Conservation (phyloP, 2,113 vertebrate genomes). For the Centropristis striata region DNA sequence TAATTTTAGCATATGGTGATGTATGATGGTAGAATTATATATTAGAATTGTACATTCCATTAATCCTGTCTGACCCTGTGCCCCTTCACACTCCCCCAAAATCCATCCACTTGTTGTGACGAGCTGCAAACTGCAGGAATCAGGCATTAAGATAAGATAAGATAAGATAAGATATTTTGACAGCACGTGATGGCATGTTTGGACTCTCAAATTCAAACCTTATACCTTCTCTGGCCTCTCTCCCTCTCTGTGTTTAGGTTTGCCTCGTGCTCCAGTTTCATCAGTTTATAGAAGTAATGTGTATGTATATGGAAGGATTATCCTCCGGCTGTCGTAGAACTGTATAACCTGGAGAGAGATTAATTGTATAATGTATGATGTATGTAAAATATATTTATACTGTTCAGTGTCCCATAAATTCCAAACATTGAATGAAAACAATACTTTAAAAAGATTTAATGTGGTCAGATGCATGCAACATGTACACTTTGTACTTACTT, state of each 20-base stretch:
- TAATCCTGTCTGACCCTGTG: constrained; percentile 20
- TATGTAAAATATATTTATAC: constrained; percentile 1
- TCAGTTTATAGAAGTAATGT: constrained; percentile 43
- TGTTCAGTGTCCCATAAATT: neutral
- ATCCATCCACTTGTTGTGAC: constrained; percentile 34
- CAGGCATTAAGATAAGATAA: constrained; percentile 42
- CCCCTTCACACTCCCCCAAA: neutral
- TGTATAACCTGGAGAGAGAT: neutral
- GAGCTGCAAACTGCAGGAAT: constrained; percentile 40
- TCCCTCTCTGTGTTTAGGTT: constrained; percentile 50
- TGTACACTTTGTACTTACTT: neutral
- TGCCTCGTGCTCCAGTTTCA: constrained; percentile 37
- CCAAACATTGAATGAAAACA: neutral
- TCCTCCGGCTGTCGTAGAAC: neutral
- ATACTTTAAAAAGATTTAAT: too few species aligned
- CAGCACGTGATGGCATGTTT: constrained; percentile 35
- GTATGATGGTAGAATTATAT: neutral
- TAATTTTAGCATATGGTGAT: neutral
- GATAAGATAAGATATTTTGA: constrained; percentile 49
- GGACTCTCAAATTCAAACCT: neutral
- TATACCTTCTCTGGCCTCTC: constrained; percentile 22
- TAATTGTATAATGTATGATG: constrained; percentile 28
- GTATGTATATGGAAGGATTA: constrained; percentile 51
- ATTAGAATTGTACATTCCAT: neutral
- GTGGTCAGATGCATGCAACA: neutral